Conservation (phyloP, 1,140 invertebrate species). For the Caenorhabditis elegans region DNA sequence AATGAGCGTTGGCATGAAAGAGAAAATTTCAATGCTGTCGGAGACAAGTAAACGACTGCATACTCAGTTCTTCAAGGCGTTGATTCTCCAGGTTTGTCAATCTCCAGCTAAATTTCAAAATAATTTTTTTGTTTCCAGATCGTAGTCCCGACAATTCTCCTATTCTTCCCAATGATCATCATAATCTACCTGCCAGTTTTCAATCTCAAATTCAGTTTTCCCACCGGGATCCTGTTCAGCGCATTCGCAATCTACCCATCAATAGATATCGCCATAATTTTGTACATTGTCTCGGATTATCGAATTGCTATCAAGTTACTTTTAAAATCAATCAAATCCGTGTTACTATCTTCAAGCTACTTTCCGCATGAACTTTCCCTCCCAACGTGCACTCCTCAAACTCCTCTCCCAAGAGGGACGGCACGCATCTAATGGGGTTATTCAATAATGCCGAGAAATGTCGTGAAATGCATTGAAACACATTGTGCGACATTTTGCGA, state of each 20-base stretch:
- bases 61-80: not conserved
- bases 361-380: not conserved
- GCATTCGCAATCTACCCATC: not conserved
- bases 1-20: not conserved
- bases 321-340: not conserved
- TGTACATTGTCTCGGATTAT: not conserved
- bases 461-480: too few relatives aligned
- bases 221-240: not conserved
- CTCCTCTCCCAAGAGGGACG: too few relatives aligned
- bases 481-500: too few relatives aligned
- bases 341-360: not conserved
- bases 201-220: not conserved
- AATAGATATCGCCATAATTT: not conserved
- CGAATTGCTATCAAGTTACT: not conserved
- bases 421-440: too few relatives aligned
- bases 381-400: not conserved
- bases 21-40: not conserved
- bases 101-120: not conserved
- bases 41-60: not conserved
- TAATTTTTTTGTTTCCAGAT: not conserved
- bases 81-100: not conserved
- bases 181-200: not conserved
- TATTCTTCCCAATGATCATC: not conserved
- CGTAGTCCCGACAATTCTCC: not conserved
- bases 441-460: too few relatives aligned